Base-by-base conservation (phyloP, 1,140 invertebrate species). In the Antheraea pernyi region DNA sequence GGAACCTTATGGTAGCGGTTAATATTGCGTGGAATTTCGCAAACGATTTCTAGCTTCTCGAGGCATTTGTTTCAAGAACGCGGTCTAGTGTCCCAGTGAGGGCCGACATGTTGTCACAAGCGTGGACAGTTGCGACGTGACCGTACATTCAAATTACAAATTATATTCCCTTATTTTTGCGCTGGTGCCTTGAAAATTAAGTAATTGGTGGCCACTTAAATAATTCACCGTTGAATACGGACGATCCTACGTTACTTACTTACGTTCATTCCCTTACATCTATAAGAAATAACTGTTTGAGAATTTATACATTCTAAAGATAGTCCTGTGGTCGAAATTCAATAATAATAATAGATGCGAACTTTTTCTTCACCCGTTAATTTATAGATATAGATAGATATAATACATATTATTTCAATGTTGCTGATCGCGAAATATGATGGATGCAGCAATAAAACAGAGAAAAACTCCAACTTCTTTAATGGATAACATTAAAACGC, bases 51-150 rank as follows among this genome's bases (percentile, higher is more conserved):
- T 70, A 71, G 67, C 68, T 67, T 73, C 68, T 68, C 64, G 68
- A 62, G 67, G 68, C 70, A 68, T 71, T 77, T 65, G 70, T 53
- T 53, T 53, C 82, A 83, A 81, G 77, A 78, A 78, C 78, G 73
- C 65, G 64, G 70, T 72, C 72, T 70, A 68, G 19, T 62, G 76
- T 72, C 67, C 69, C 71, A 72, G 68, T 72, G 75, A 75, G 72
- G 76, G 62, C 68, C 69, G 64, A 53, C 72, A 67, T 83, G 79
- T 82, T 78, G 80, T 76, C 74, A 82, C 71, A 71, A 72, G 39
- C 67, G 46, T 61, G 67, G 70, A 62, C 62, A n/a, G 13, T 68
- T 80, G 84, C 22, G 22, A 30, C 85, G 85, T 87, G 85, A 80
- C 79, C 65, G 53, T 48, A 72, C 72, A 69, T 63, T 62, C 63